These are phyloP conservation scores for Aspidoscelis tigris DNA, from an alignment of 2,113 vertebrate genomes.

Conservation along the genomic window DNA sequence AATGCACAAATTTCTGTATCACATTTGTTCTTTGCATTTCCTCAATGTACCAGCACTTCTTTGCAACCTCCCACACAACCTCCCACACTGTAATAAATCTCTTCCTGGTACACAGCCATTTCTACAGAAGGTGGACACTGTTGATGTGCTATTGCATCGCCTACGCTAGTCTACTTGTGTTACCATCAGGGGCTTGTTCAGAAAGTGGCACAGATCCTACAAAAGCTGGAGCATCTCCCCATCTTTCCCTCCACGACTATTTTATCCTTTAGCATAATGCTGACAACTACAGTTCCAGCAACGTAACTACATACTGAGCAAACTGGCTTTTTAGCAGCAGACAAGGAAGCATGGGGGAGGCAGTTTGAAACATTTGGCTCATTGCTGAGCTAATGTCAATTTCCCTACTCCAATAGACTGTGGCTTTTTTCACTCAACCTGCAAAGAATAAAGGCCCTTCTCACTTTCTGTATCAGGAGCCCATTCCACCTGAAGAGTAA, in stretches of 20 bases:
- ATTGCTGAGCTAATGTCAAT: too few relatives aligned
- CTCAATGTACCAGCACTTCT: slow-evolving; percentile 50
- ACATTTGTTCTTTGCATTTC: slow-evolving; percentile 30
- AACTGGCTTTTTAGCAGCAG: neutral
- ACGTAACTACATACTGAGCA: too few relatives aligned
- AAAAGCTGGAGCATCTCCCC: rapidly evolving
- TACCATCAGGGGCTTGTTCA: neutral
- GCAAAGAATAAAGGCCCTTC: too few relatives aligned
- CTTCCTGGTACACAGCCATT: neutral
- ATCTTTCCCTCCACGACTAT: neutral
- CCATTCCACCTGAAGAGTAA: too few relatives aligned
- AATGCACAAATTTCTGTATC: slow-evolving; percentile 10
- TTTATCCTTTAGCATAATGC: neutral
- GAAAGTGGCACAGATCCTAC: rapidly evolving
- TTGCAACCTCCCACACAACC: slow-evolving; percentile 58
- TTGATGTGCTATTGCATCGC: rapidly evolving
- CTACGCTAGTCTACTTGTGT: neutral
- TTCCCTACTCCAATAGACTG: too few relatives aligned
- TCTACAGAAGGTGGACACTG: rapidly evolving
- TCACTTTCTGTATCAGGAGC: too few relatives aligned
- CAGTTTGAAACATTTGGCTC: too few relatives aligned
- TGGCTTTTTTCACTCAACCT: too few relatives aligned
- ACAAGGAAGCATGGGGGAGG: neutral
- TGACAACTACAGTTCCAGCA: too few relatives aligned
- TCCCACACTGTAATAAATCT: slow-evolving; percentile 41